Conservation (phyloP, 2,113 vertebrate genomes). For the Neogobius melanostomus region DNA sequence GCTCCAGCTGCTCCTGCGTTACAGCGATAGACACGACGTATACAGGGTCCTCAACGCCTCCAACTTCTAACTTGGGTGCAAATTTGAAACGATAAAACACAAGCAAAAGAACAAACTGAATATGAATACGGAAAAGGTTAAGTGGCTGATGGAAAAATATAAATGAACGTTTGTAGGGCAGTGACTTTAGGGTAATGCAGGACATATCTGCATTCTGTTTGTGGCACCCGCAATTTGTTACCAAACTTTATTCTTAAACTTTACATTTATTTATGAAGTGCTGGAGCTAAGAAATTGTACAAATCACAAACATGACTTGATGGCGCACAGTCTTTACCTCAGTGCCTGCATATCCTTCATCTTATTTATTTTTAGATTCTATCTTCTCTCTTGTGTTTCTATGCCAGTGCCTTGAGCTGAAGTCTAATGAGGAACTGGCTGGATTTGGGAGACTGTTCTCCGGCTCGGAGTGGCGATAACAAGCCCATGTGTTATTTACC, state of each 20-base stretch:
- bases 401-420: slow-evolving; percentile 44
- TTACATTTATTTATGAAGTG: too few relatives aligned
- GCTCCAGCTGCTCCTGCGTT: slow-evolving; percentile 37
- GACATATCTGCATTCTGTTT: too few relatives aligned
- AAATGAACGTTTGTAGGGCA: too few relatives aligned
- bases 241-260: too few relatives aligned
- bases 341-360: not conserved
- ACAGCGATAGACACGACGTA: slow-evolving; percentile 9
- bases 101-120: too few relatives aligned
- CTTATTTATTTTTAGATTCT: not conserved
- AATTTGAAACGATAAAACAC: too few relatives aligned
- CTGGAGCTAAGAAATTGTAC: not conserved
- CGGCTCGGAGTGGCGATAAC: slow-evolving; percentile 55
- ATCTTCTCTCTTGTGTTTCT: slow-evolving; percentile 3
- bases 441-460: slow-evolving; percentile 39
- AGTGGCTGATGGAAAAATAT: too few relatives aligned
- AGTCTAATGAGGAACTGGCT: slow-evolving; percentile 61
- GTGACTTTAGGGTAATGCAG: too few relatives aligned
- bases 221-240: too few relatives aligned
- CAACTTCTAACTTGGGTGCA: too few relatives aligned
- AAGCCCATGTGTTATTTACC: slow-evolving; percentile 65
- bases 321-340: not conserved
- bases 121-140: too few relatives aligned
- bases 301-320: not conserved
- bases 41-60: not conserved